Evolutionary conservation across 2,113 vertebrate species (phyloP), one percentile per base, ranked within the genome.

Genomic region (Ia io): DNA sequence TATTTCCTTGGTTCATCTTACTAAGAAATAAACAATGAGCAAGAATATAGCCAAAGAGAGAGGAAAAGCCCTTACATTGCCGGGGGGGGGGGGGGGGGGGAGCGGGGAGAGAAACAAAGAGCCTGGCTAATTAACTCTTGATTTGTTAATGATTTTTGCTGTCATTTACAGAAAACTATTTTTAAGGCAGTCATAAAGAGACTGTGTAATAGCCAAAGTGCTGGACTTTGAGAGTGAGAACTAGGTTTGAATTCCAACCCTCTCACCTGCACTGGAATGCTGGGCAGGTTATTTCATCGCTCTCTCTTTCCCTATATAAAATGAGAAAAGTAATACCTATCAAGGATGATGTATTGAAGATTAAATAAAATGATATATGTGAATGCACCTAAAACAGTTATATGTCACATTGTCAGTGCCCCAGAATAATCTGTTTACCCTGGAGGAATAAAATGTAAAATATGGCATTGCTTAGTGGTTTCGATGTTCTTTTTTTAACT

Each of bases 321-420:
- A 28, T 90, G 79, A 44, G 56, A 69, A 76, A 94, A 84, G 42
- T 79, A 56, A 59, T 93, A 73, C 44, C 79, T 90, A 47, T 89
- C 70, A 35, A 94, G 51, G 47, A 35, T 93, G 86, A 79, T 80
- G 47, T 17, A 44, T 40, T 70, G 37, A 71, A 63, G 87, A 82
- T 94, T 73, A 84, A 83, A 69, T 91, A n/a, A 88, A 83, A 71
- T 71, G 69, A 89, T 90, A 44, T 28, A 71, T 96, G 59, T 90
- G 70, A 93, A 67, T 74, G 3, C 12, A 70, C 59, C 44, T 80
- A 32, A 84, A 83, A 77, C 9, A n/a, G 56, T 23, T 56, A 22
- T 28, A 2, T 90, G 70, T 90, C 80, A 63, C 23, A 47, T 69
- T 7, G 0, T 61, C 74, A 56, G 25, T 49, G 44, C 61, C 83